Evolutionary conservation across 2,888 invertebrate genomes (phyloP), one percentile per base, ranked within the genome.

Genomic region (Chrysopilus asiliformis): DNA sequence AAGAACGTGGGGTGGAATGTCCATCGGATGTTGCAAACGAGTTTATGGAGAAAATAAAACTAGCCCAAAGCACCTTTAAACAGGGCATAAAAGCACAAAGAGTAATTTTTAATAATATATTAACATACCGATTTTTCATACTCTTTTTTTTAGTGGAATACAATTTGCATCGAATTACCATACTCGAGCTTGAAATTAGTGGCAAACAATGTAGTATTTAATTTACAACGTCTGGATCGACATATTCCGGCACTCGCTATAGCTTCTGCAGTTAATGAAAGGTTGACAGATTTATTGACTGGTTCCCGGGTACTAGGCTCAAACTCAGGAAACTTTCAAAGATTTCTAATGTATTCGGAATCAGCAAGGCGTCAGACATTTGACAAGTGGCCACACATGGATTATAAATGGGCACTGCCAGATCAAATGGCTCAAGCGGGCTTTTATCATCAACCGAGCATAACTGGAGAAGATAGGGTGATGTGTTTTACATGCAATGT

Each of bases 341-440:
- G 71, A 6, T 68, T 71, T 35, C 65, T 73, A 19, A 93, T 94
- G 93, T 89, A 86, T 58, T 89, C 87, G 45, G 94, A 94, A 64
- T 84, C 86, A 0, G 84, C 87, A 43, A 70, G 94, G 29, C 73
- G 85, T 48, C 81, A 89, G 56, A 91, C 94, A 1, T 94, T 94
- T 64, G 79, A 79, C 46, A 77, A 84, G 54, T 94, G 93, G 94
- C 93, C 93, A 3, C 93, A 93, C 56, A 90, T 89, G 86, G 87
- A 90, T 61, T 93, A 91, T 66, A 91, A 91, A 64, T 94, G 93
- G 91, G 93, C 93, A 4, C 60, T 91, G 39, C 93, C 93, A 0
- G 87, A 89, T 49, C 87, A 89, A 56, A 93, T 94, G 93, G 91
- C 93, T 4, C 90, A 93, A 58, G 93, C 93, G 2, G 94, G 94